A percentile compares a stretch with the other conserved stretches of the same genome.
These are phyloP conservation scores for Cyprinus carpio DNA, from an alignment of 2,113 vertebrate species.

Conservation along the genomic window DNA sequence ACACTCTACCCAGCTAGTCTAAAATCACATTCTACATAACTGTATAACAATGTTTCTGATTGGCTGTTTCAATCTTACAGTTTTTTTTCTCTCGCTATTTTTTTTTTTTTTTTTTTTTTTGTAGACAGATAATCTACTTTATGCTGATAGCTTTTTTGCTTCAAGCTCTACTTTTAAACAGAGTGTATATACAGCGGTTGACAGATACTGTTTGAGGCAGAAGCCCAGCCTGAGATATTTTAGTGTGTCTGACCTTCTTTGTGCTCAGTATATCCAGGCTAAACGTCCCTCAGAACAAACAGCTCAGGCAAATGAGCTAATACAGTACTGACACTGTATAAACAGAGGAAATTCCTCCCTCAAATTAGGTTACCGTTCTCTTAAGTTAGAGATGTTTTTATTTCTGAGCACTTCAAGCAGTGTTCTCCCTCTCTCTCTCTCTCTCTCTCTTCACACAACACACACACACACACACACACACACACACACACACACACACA, in stretches of 20 bases:
- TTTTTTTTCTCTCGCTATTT: background rate
- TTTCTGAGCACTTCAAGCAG: constrained; percentile 40
- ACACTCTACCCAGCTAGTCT: background rate
- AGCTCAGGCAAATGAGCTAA: constrained; percentile 22
- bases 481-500: constrained; percentile 34
- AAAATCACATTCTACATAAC: background rate
- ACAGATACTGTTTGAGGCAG: constrained; percentile 3
- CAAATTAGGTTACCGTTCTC: constrained; percentile 44
- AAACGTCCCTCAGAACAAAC: constrained; percentile 15
- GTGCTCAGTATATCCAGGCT: constrained; percentile 22
- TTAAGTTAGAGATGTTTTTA: constrained; percentile 46
- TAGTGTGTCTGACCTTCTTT: constrained; percentile 39
- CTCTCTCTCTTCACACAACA: background rate
- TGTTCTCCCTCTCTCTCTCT: background rate
- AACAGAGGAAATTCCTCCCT: constrained; percentile 41
- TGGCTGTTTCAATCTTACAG: background rate
- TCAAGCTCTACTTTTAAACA: constrained; percentile 11
- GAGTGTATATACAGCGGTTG: background rate
- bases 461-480: constrained; percentile 26
- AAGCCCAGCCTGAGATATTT: too few species aligned
- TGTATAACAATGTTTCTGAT: background rate
- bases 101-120: too few species aligned
- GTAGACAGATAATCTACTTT: constrained; percentile 20
- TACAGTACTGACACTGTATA: constrained; percentile 41
- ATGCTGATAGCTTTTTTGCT: constrained; percentile 3